These are phyloP conservation scores for Brachyptera risi DNA, from an alignment of 2,888 invertebrate species.

Conservation along the genomic window DNA sequence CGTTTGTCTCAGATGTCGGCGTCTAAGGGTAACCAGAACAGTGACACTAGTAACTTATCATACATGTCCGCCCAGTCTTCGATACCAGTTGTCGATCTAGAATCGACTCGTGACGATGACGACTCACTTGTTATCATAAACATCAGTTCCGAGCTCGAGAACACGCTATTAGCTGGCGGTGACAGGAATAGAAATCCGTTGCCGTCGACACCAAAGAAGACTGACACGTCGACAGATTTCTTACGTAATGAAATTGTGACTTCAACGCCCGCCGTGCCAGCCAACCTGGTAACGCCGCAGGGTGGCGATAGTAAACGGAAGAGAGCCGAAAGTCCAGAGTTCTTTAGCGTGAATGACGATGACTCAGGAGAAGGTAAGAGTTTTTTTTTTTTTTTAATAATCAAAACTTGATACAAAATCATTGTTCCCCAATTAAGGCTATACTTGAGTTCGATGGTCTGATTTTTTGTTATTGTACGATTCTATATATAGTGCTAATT, in stretches of 20 bases:
- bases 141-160: not conserved
- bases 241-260: not conserved
- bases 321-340: not conserved
- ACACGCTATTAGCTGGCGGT: not conserved
- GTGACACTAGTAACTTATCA: too few species aligned
- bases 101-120: not conserved
- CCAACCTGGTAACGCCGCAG: not conserved
- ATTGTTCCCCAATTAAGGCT: too few species aligned
- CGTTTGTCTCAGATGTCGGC: too few species aligned
- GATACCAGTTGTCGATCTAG: not conserved
- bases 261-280: not conserved
- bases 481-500: too few species aligned
- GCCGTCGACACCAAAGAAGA: not conserved
- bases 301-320: not conserved
- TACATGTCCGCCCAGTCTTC: too few species aligned
- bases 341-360: not conserved
- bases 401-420: too few species aligned
- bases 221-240: not conserved
- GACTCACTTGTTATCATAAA: not conserved
- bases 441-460: too few species aligned
- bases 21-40: too few species aligned
- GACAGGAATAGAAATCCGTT: not conserved
- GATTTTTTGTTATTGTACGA: too few species aligned
- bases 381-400: too few species aligned
- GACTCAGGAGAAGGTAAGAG: conserved; percentile 4